Conservation (phyloP, 2,797 vertebrate species). For the Lepilemur ruficaudatus region DNA sequence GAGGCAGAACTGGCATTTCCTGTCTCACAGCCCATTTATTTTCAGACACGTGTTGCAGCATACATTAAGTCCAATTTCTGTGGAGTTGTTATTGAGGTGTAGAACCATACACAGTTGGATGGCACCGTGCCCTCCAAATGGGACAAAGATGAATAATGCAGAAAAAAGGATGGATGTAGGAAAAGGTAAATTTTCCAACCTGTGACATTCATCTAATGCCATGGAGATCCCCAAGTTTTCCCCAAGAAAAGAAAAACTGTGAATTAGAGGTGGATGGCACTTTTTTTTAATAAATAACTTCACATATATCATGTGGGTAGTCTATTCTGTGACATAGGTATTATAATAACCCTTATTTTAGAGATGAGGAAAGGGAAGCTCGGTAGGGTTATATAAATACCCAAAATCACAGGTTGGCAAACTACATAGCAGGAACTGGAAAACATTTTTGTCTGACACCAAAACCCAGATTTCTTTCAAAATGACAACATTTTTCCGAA, state of each 20-base stretch:
- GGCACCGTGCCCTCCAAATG: slow-evolving; percentile 45
- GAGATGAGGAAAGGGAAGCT: neutral
- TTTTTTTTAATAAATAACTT: slow-evolving; percentile 46
- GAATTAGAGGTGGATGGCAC: neutral
- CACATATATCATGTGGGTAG: neutral
- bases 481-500: neutral
- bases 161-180: neutral
- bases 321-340: neutral
- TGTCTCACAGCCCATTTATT: slow-evolving; percentile 63
- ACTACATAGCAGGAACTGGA: neutral
- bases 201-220: neutral
- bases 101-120: slow-evolving; percentile 48
- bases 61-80: slow-evolving; percentile 63
- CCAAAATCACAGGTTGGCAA: neutral
- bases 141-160: slow-evolving; percentile 52
- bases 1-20: slow-evolving; percentile 44
- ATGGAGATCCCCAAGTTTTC: neutral
- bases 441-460: neutral
- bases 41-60: slow-evolving; percentile 35
- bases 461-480: slow-evolving; percentile 1
- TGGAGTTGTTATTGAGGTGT: slow-evolving; percentile 48
- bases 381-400: neutral
- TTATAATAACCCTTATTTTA: neutral
- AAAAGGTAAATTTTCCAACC: slow-evolving; percentile 42
- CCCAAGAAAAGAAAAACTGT: neutral